Percentiles rank a stretch among this genome's conserved stretches.
These are phyloP conservation scores for Sycobia sp. DNA, from an alignment of 1,140 invertebrate genomes.

Conservation along the genomic window DNA sequence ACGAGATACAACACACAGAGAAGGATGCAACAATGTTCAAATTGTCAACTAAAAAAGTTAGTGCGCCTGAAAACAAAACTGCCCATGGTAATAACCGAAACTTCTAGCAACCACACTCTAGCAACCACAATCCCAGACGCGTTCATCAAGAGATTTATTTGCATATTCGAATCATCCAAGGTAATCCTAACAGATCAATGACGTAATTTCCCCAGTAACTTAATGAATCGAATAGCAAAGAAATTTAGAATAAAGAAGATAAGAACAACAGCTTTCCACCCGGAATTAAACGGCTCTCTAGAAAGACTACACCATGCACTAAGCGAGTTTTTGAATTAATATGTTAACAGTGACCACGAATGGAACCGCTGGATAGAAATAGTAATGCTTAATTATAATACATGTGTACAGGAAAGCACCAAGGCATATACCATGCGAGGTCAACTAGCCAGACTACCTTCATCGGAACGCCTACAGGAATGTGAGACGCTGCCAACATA, in stretches of 20 bases:
- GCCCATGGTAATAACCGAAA: slow-evolving; percentile 17
- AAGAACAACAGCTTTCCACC: too few relatives aligned
- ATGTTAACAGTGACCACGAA: slow-evolving; percentile 37
- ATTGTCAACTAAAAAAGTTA: too few relatives aligned
- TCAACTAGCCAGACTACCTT: slow-evolving; percentile 33
- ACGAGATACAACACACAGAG: too few relatives aligned
- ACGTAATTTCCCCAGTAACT: slow-evolving; percentile 17
- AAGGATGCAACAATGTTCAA: too few relatives aligned
- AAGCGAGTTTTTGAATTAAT: slow-evolving; percentile 21
- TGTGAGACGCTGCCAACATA: neutral
- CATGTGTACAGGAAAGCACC: slow-evolving; percentile 13
- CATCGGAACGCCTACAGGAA: slow-evolving; percentile 2
- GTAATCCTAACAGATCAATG: too few relatives aligned
- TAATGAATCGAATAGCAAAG: slow-evolving; percentile 10
- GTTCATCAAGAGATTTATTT: slow-evolving; percentile 26
- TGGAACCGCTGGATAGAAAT: slow-evolving; percentile 45
- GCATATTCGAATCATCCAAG: slow-evolving; percentile 16
- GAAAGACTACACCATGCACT: neutral
- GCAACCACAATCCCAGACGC: slow-evolving; percentile 21
- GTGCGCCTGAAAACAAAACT: slow-evolving; percentile 8
- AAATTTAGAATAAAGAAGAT: too few relatives aligned
- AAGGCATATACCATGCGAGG: slow-evolving; percentile 3
- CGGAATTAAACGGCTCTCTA: too few relatives aligned
- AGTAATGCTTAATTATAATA: slow-evolving; percentile 14
- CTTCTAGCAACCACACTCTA: neutral